phyloP scores from a whole-genome alignment of 1,140 invertebrate species.

The Pseudobourletiella spinata region DNA sequence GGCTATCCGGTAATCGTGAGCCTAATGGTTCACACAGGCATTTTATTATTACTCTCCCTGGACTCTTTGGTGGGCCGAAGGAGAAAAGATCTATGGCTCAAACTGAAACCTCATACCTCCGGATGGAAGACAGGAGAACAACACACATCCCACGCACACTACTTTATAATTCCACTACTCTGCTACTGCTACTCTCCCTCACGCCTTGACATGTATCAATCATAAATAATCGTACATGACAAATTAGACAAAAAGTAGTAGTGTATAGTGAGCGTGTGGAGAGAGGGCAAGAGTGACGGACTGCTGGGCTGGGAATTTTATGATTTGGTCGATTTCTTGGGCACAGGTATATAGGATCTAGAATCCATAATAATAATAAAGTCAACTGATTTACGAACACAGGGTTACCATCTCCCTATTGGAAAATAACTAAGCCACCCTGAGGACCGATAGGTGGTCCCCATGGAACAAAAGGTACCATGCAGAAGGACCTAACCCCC shows the following conservation, averaged over 20 bases:
- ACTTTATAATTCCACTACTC: too few relatives aligned
- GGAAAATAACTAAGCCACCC: conserved; percentile 3
- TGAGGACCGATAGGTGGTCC: conserved; percentile 2
- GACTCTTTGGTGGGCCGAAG: too few relatives aligned
- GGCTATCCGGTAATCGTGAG: too few relatives aligned
- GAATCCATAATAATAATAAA: neutral
- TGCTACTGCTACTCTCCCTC: too few relatives aligned
- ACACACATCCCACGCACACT: too few relatives aligned
- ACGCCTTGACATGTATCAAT: neutral
- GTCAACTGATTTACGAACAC: neutral
- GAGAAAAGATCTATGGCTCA: too few relatives aligned
- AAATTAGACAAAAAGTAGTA: too few relatives aligned
- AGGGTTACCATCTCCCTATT: neutral
- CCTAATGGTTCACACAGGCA: too few relatives aligned
- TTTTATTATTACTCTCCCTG: too few relatives aligned
- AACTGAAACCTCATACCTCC: too few relatives aligned
- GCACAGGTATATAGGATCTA: neutral
- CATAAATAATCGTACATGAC: neutral
- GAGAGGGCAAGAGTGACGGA: neutral
- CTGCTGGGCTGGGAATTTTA: conserved; percentile 1
- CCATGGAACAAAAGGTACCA: neutral
- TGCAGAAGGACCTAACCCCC: neutral
- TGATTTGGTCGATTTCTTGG: conserved; percentile 2
- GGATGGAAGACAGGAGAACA: too few relatives aligned
- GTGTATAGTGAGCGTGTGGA: too few relatives aligned